Base-by-base conservation (phyloP, 1,140 invertebrate genomes). In the Drosophila sp. region DNA sequence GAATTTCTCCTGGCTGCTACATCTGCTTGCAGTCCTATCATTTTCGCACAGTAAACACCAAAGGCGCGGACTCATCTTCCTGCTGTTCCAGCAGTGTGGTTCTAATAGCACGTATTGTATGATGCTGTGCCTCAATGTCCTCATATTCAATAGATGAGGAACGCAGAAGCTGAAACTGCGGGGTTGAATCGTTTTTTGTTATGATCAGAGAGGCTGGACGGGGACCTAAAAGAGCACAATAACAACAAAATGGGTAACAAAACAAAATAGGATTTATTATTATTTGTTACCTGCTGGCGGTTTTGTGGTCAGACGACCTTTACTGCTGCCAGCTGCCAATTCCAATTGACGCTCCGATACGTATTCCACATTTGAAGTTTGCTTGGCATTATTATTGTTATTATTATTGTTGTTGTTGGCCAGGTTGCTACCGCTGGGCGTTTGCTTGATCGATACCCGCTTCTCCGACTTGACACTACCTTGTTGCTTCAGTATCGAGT, bases 121-220 rank as follows among this genome's bases (percentile, higher is more conserved):
- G 76, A 51, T 84, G 75, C 71, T 91, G 91, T 0, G 87, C 79
- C 76, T 91, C 90, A 32, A 91, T 81, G 50, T 91, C 89, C 13
- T 92, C 91, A 46, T 92, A 91, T 58, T 92, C 91, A n/a, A 92
- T 80, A 1, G 91, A 92, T 3, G 89, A 84, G 34, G 91, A 92
- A 34, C 91, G 89, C 21, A 92, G 72, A 51, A 92, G 63, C 56
- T 92, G 91, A 48, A 92, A 90, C 29, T 90, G 90, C 34, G 83
- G 69, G 25, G 59, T 79, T 21, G 80, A 66, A 62, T 91, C 90
- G 45, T 76, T 86, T 74, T 89, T 82, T 21, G 91, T 91, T 43
- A 92, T 90, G 43, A 91, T 87, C 65, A 92, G 58, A n/a, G 91
- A 92, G 0, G 91, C 90, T 13, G 91, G 91, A 2, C 91, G 71